Evolutionary conservation across 2,888 invertebrate species (phyloP), one percentile per base, ranked within the genome.

Genomic region (Cybosia mesomella): DNA sequence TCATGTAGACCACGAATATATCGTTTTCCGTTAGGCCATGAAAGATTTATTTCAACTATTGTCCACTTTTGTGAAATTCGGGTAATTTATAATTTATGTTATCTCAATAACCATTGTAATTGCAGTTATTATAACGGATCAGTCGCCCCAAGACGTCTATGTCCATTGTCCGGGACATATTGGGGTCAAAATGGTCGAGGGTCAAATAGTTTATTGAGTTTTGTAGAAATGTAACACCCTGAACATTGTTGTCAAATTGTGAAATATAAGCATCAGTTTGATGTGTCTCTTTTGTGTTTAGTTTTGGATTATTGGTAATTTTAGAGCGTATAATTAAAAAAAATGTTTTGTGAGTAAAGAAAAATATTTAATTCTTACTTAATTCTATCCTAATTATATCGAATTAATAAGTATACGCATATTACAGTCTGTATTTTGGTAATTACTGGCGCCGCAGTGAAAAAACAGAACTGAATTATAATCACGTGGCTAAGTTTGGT

Each of bases 111-210:
- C 84, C 78, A 87, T 89, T 90, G 91, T 91, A 91, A 93, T 93
- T 92, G 91, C 75, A 84, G 88, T 87, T 89, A 92, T 94, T 93
- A 94, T 91, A 87, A 84, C 83, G 91, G 92, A 91, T 92, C 92
- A 91, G 87, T 83, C 86, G 86, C 86, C 89, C 89, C 83, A 93
- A 95, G 94, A 94, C 88, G 94, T 83, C 85, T 67, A 62, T 10
- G 62, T 28, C 84, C 76, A 87, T 92, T 93, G 91, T 92, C 80
- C 76, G 72, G 49, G 39, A 69, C 72, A 80, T 80, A 66, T 72
- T 86, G 85, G 94, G 95, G 93, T 93, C 94, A 93, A 89, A 92
- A 92, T 90, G 92, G 91, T 91, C 90, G 87, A 84, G 93, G 94
- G 92, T 92, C 91, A 91, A 85, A 75, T 84, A 80, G 89, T 92